A percentile compares a stretch with the other conserved stretches of the same genome.
Evolutionary conservation across 2,797 vertebrate species (phyloP).

Genomic region (Sphenodon punctatus): DNA sequence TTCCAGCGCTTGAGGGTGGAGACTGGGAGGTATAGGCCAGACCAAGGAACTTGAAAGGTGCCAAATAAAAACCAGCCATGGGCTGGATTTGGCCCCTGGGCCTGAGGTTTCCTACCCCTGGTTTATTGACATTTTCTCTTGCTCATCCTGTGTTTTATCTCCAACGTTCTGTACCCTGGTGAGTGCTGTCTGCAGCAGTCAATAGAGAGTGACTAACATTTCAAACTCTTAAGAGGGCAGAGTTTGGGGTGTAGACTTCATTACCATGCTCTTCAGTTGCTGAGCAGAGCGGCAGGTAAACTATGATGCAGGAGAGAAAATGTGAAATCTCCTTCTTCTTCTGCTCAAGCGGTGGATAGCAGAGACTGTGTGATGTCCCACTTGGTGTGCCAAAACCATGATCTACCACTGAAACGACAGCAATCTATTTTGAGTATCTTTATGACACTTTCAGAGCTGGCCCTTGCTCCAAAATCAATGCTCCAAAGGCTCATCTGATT

Average conservation of each 20-base stretch:
- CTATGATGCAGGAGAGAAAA: background rate
- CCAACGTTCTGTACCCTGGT: background rate
- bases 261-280: accelerated
- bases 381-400: background rate
- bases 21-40: too few species aligned
- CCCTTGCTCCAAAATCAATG: background rate
- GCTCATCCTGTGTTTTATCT: background rate
- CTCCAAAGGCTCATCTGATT: background rate
- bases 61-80: too few species aligned
- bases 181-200: accelerated
- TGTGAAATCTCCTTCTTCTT: background rate
- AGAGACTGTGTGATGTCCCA: background rate
- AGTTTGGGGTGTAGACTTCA: accelerated
- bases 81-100: too few species aligned
- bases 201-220: accelerated
- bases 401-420: background rate
- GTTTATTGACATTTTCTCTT: too few species aligned
- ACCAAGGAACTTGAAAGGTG: too few species aligned
- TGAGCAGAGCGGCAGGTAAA: background rate
- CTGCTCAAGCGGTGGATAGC: background rate
- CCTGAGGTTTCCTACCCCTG: too few species aligned
- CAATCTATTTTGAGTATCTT: background rate
- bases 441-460: background rate
- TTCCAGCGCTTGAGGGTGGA: too few species aligned
- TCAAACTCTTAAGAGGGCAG: accelerated